Evolutionary conservation across 2,797 vertebrate species (phyloP).

Genomic region (Hypotaenidia okinawae): DNA sequence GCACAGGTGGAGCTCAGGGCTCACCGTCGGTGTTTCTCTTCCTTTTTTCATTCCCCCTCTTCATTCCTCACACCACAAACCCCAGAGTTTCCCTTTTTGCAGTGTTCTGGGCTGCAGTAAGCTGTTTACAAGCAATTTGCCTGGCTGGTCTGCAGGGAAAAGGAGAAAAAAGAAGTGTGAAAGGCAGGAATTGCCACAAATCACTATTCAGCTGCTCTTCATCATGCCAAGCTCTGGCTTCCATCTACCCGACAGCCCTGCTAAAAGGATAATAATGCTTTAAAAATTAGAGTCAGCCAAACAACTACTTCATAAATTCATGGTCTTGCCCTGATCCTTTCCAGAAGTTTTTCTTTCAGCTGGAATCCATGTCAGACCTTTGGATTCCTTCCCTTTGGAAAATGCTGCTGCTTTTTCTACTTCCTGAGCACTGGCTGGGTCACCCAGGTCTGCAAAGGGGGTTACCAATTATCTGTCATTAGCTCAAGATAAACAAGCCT

Average conservation of each 20-base stretch:
- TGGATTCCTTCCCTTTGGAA: constrained; percentile 28
- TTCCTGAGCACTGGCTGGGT: neutral
- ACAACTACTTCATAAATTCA: constrained; percentile 67
- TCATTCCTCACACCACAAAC: neutral
- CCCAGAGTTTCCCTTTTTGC: neutral
- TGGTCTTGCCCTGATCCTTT: constrained; percentile 62
- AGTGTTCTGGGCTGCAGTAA: neutral
- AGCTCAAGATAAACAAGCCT: constrained; percentile 8
- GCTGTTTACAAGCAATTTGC: constrained; percentile 39
- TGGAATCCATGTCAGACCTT: neutral
- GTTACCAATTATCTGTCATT: constrained; percentile 44
- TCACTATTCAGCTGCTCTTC: constrained; percentile 53
- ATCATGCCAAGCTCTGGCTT: constrained; percentile 52
- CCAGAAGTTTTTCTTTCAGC: constrained; percentile 63
- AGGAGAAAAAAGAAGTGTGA: neutral
- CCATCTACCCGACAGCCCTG: constrained; percentile 47
- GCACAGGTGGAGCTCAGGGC: neutral
- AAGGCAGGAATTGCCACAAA: constrained; percentile 44
- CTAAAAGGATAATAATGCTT: constrained; percentile 74
- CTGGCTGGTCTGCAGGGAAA: neutral
- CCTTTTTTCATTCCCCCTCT: neutral
- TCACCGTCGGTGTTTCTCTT: neutral
- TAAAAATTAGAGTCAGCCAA: constrained; percentile 68
- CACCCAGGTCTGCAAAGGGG: neutral
- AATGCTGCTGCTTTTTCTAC: constrained; percentile 2